phyloP scores from a whole-genome alignment of 2,888 invertebrate genomes.

The Rhamnusium bicolor region DNA sequence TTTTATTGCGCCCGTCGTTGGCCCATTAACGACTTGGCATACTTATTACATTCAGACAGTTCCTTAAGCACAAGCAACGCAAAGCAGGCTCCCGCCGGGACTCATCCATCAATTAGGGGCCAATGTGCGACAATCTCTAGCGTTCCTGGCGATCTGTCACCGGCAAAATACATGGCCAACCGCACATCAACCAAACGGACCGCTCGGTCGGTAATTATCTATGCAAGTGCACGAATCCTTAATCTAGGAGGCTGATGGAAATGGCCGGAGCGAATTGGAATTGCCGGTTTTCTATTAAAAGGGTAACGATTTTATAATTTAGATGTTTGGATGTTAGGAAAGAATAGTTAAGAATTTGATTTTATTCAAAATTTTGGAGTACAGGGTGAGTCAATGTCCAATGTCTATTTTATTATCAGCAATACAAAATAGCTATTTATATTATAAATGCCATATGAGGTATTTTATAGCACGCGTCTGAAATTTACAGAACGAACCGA shows the following conservation, averaged over 20 bases:
- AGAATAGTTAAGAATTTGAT: neutral
- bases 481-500: too few relatives aligned
- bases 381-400: too few relatives aligned
- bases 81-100: conserved; percentile 44
- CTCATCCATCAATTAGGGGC: conserved; percentile 66
- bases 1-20: neutral
- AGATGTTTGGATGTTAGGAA: neutral
- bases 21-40: neutral
- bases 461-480: too few relatives aligned
- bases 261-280: neutral
- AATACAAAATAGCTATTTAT: too few relatives aligned
- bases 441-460: too few relatives aligned
- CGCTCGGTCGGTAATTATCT: conserved; percentile 55
- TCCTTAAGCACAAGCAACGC: neutral
- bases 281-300: neutral
- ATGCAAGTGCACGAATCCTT: conserved; percentile 33
- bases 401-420: too few relatives aligned
- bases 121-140: conserved; percentile 57
- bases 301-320: neutral
- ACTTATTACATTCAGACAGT: neutral
- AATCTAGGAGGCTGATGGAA: neutral
- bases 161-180: conserved; percentile 61
- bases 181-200: conserved; percentile 59
- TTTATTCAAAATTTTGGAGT: too few relatives aligned
- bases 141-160: conserved; percentile 66